Percentiles rank a stretch among this genome's conserved stretches.
Conservation (phyloP, 1,140 invertebrate species). For the Epicauta chinensis region DNA sequence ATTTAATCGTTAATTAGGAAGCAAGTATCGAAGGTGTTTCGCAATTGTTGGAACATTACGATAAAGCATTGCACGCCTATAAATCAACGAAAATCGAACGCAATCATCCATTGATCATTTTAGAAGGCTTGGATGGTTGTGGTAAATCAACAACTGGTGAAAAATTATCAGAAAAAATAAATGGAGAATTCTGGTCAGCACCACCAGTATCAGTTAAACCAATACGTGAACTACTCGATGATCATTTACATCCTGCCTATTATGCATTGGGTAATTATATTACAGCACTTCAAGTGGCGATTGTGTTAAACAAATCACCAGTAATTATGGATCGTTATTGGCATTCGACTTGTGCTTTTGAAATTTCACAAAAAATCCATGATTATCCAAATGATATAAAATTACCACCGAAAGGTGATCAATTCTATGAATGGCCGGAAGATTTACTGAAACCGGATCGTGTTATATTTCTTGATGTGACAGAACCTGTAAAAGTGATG, state of each 20-base stretch:
- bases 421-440: slow-evolving; percentile 38
- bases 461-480: slow-evolving; percentile 27
- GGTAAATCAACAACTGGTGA: slow-evolving; percentile 33
- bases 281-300: slow-evolving; percentile 32
- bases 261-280: slow-evolving; percentile 41
- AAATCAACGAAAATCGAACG: slow-evolving; percentile 8
- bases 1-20: slow-evolving; percentile 10
- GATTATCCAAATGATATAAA: slow-evolving; percentile 14
- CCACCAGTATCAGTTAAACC: slow-evolving; percentile 28
- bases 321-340: slow-evolving; percentile 41
- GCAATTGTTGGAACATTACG: slow-evolving; percentile 20
- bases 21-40: slow-evolving; percentile 15
- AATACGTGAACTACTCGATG: slow-evolving; percentile 31
- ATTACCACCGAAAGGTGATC: slow-evolving; percentile 24
- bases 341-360: slow-evolving; percentile 43
- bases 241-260: slow-evolving; percentile 30
- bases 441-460: slow-evolving; percentile 41
- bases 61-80: slow-evolving; percentile 14
- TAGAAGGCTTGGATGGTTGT: slow-evolving; percentile 39
- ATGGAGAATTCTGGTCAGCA: slow-evolving; percentile 25
- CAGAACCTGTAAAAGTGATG: slow-evolving; percentile 24
- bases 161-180: slow-evolving; percentile 26
- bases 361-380: slow-evolving; percentile 33
- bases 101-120: slow-evolving; percentile 28
- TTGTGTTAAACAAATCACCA: slow-evolving; percentile 24